A percentile compares a stretch with the other conserved stretches of the same genome.
Evolutionary conservation across 1,140 invertebrate species (phyloP).

Genomic region (Bicyclus anynana): DNA sequence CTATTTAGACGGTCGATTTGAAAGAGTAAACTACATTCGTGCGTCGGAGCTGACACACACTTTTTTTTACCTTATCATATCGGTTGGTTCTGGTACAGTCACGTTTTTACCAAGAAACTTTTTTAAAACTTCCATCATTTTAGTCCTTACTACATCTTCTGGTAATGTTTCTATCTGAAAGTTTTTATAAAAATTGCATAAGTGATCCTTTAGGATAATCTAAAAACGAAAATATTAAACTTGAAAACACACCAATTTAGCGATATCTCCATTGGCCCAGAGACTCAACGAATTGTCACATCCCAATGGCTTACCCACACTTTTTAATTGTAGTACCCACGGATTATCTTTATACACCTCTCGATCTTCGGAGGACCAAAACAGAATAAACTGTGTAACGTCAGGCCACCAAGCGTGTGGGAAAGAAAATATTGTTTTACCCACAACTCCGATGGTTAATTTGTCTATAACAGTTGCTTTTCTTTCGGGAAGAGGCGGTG

Average conservation of each 20-base stretch:
- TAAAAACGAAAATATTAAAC: neutral
- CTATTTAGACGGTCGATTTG: too few species aligned
- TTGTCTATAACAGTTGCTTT: conserved; percentile 42
- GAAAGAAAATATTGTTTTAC: conserved; percentile 40
- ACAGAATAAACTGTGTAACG: neutral
- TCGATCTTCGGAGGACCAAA: neutral
- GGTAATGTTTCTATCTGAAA: conserved; percentile 52
- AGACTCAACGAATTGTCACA: conserved; percentile 13
- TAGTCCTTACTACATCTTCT: conserved; percentile 47
- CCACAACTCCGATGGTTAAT: conserved; percentile 39
- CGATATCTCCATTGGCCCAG: conserved; percentile 15
- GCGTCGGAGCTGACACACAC: neutral
- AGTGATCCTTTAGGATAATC: too few species aligned
- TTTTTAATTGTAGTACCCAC: conserved; percentile 7
- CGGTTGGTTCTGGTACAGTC: conserved; percentile 39
- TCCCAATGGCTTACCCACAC: neutral
- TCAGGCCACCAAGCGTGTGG: conserved; percentile 8
- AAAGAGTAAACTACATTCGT: too few species aligned
- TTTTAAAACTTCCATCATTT: conserved; percentile 39
- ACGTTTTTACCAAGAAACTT: conserved; percentile 39
- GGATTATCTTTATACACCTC: neutral
- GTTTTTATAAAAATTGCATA: too few species aligned
- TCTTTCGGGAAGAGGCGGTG: conserved; percentile 31
- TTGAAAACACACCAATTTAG: conserved; percentile 8
- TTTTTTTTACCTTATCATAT: conserved; percentile 33